These are phyloP conservation scores for Crenichthys baileyi DNA, from an alignment of 2,797 vertebrate genomes.

Conservation along the genomic window DNA sequence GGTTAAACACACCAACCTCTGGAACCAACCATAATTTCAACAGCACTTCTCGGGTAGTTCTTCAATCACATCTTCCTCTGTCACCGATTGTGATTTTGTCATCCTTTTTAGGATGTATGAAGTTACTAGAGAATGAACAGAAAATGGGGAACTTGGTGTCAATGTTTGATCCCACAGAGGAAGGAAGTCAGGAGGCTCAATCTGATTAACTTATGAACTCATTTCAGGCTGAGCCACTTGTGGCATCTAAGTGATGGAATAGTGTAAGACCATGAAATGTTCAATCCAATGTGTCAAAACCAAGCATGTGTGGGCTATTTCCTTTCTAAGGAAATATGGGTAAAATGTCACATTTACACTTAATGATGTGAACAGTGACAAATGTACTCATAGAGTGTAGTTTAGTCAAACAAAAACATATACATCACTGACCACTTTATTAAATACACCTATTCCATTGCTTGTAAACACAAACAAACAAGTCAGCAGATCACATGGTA, in stretches of 20 bases:
- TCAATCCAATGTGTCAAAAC: constrained; percentile 38
- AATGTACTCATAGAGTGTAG: not conserved
- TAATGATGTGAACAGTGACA: constrained; percentile 8
- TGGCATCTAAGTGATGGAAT: constrained; percentile 61
- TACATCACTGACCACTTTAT: not conserved
- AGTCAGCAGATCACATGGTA: not conserved
- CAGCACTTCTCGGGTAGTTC: constrained; percentile 53
- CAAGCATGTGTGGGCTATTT: constrained; percentile 13
- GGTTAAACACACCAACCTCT: constrained; percentile 43
- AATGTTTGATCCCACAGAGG: constrained; percentile 59
- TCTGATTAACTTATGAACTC: constrained; percentile 73
- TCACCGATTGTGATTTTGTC: constrained; percentile 45
- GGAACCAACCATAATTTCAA: constrained; percentile 48
- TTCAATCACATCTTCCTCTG: constrained; percentile 54
- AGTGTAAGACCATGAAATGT: constrained; percentile 54
- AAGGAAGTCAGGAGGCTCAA: constrained; percentile 49
- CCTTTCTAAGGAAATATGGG: constrained; percentile 24
- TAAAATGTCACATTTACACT: constrained; percentile 35
- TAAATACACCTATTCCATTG: not conserved
- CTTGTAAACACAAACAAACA: not conserved
- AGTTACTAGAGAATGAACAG: constrained; percentile 7
- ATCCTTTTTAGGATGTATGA: constrained; percentile 28
- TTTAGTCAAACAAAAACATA: not conserved
- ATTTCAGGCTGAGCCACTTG: constrained; percentile 62
- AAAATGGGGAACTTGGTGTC: constrained; percentile 31